Conservation (phyloP, 2,113 vertebrate species). For the Pterophyllum scalare region DNA sequence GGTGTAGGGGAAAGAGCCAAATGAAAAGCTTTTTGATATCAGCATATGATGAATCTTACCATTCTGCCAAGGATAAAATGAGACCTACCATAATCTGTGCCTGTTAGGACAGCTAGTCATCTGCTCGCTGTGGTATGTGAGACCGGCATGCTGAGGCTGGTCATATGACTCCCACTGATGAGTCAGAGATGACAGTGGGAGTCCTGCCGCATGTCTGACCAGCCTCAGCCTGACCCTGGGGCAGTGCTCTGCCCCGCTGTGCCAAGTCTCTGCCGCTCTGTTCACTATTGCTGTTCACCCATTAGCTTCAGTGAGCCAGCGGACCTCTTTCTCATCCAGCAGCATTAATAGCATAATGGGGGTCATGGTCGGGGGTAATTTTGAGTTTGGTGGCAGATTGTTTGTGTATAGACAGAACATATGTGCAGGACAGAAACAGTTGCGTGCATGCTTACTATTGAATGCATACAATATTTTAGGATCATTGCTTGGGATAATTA, state of each 20-base stretch:
- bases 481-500: neutral
- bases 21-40: conserved; percentile 28
- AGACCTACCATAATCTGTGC: conserved; percentile 27
- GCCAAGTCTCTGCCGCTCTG: conserved; percentile 20
- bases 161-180: conserved; percentile 57
- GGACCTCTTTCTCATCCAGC: conserved; percentile 26
- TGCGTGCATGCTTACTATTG: neutral
- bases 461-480: conserved; percentile 1
- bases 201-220: conserved; percentile 44
- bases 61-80: conserved; percentile 27
- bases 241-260: conserved; percentile 21
- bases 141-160: conserved; percentile 41
- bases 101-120: conserved; percentile 42
- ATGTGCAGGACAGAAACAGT: neutral
- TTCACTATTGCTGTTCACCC: conserved; percentile 22
- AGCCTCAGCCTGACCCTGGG: conserved; percentile 40
- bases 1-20: neutral
- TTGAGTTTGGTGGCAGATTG: conserved; percentile 35
- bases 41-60: neutral
- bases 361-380: conserved; percentile 50
- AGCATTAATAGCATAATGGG: conserved; percentile 60
- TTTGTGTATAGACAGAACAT: conserved; percentile 29
- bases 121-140: conserved; percentile 38
- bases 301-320: conserved; percentile 27
- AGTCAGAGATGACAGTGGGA: conserved; percentile 62